phyloP scores from a whole-genome alignment of 2,113 vertebrate species.

The Paramormyrops kingsleyae region DNA sequence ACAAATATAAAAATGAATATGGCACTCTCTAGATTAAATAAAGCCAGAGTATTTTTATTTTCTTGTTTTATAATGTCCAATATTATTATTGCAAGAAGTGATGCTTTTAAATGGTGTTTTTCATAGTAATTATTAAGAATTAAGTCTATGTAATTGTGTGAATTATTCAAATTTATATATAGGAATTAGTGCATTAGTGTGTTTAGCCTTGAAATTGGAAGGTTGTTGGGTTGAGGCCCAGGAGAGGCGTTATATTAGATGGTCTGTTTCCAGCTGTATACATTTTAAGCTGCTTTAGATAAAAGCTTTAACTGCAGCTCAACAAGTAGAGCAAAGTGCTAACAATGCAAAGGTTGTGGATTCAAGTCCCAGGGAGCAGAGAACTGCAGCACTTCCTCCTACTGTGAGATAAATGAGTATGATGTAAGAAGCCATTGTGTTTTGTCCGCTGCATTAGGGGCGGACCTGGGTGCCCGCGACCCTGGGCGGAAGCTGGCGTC shows the following conservation, averaged over 20 bases:
- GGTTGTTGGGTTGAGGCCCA: not conserved
- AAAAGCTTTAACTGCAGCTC: not conserved
- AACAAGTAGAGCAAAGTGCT: not conserved
- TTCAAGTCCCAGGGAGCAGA: not conserved
- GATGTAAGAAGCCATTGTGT: not conserved
- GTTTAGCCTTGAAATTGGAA: not conserved
- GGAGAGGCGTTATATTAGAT: not conserved
- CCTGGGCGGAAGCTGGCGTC: constrained; percentile 73
- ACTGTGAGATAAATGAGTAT: not conserved
- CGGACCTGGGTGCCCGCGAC: constrained; percentile 73
- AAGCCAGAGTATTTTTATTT: not conserved
- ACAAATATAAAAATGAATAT: not conserved
- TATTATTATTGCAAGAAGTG: not conserved
- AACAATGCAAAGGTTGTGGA: not conserved
- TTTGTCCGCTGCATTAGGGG: constrained; percentile 57
- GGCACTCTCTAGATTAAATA: not conserved
- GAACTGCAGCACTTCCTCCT: not conserved
- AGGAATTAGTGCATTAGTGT: not conserved
- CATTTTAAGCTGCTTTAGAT: not conserved
- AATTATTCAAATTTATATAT: not conserved
- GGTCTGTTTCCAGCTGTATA: not conserved
- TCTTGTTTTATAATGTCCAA: not conserved
- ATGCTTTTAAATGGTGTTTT: not conserved
- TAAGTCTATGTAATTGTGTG: not conserved
- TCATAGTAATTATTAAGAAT: not conserved